Evolutionary conservation across 2,888 invertebrate species (phyloP), one percentile per base, ranked within the genome.

Genomic region (Drosophila paucipuncta): DNA sequence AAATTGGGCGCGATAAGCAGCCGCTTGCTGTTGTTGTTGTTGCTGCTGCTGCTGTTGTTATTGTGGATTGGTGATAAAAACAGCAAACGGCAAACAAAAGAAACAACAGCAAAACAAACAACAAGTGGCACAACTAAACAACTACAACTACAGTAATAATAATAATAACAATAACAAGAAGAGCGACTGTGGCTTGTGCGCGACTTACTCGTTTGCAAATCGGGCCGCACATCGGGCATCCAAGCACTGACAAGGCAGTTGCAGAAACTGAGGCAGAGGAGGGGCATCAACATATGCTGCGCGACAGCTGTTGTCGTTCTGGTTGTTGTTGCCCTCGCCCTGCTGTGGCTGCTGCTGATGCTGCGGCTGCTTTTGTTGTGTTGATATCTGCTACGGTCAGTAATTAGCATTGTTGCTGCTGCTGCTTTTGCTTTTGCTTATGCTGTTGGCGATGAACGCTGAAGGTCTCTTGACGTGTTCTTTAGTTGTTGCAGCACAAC

Each of bases 141-240:
- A 73, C 30, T 50, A 66, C 9, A 58, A 49, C 11, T 9, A 25
- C 5, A 55, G n/a, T 13, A 16, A 13, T 1, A n/a, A 50, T 28
- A n/a, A 59, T 16, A 25, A 31, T 28, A 71, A 67, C 11, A 25
- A 31, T 13, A 71, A 54, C 16, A 55, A 66, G 43, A 43, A 11
- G 25, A 18, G 41, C 35, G 16, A 65, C 30, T 59, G 37, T 58
- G 55, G 52, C 60, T 61, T 65, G 54, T 62, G 33, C 18, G 63
- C 57, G 30, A 91, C 92, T 85, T 91, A 92, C 92, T 92, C 62
- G 91, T 90, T 80, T 90, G 91, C 78, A 91, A 82, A 85, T 92
- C 92, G 68, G 92, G 92, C 59, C 90, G 91, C 73, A 92, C 87
- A 85, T 92, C 92, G 76, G 92, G 92, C 89, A 92, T 91, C 92